Conservation (phyloP, 2,113 vertebrate genomes). For the Leucoraja erinaceus region DNA sequence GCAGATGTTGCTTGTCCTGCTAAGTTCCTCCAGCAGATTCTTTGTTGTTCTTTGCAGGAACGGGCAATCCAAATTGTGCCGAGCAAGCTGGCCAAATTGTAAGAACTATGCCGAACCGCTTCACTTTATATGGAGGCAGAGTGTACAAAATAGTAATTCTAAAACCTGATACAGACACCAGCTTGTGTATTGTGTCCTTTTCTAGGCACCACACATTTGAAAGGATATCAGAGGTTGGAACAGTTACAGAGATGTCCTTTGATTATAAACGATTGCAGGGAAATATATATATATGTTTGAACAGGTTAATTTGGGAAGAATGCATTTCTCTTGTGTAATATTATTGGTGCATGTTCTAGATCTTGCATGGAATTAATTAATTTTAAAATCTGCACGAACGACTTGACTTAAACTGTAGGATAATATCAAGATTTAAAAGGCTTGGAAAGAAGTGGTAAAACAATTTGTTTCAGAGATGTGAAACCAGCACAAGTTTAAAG, state of each 20-base stretch:
- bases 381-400: neutral
- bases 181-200: no score
- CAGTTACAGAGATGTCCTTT: no score
- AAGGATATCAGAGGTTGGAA: no score
- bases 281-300: neutral
- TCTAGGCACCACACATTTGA: no score
- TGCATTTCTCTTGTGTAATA: neutral
- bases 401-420: neutral
- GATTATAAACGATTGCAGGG: no score
- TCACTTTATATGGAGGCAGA: neutral
- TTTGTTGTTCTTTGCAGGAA: neutral
- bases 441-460: neutral
- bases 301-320: neutral
- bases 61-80: neutral
- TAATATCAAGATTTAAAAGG: neutral
- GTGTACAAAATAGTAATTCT: neutral
- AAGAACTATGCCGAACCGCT: neutral
- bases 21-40: no score
- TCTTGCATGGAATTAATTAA: neutral
- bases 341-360: neutral
- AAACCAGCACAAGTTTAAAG: neutral
- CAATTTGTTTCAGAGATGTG: neutral
- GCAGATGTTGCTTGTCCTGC: no score
- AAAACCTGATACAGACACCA: neutral
- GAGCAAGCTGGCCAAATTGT: neutral